Evolutionary conservation across 2,888 invertebrate species (phyloP), one percentile per base, ranked within the genome.

Genomic region (Agrochola macilenta): DNA sequence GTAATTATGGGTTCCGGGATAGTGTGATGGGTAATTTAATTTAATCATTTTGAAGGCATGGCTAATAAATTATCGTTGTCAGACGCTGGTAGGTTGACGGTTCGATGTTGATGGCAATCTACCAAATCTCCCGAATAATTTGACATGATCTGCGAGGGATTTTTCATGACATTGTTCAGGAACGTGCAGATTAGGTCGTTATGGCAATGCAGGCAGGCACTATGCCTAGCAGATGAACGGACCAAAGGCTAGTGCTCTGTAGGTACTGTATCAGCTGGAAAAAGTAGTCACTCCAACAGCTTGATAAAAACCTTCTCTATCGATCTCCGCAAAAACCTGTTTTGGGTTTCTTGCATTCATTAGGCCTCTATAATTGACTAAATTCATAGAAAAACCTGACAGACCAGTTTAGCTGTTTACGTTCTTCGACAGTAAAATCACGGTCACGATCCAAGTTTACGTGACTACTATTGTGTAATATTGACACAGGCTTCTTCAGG

Each of bases 371-470:
- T 39, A 70, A 64, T 20, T 54, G n/a, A 23, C 52, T 54, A n/a
- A 70, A 74, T 26, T 69, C 20, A 35, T 57, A 74, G 61, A 75
- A 77, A 76, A 83, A 77, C 73, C 63, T 70, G 82, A 60, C 54
- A 43, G 54, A 71, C 70, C 35, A 57, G 64, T 78, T 58, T 52
- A 52, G 58, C 30, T 77, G 72, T 82, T 84, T 74, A 82, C 78
- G 58, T 78, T 76, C 73, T 74, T 66, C 26, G 61, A 71, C 52
- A 49, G 64, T 77, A 30, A 58, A 65, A 78, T 87, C 81, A 87
- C 71, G 79, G 86, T 87, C 88, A 88, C 82, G 88, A 76, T 68
- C 20, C 23, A 69, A 63, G 61, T 64, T 11, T 58, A 72, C 68
- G 64, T 66, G 61, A 43, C 35, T 23, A 26, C 23, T 69, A 43